Evolutionary conservation across 2,888 invertebrate species (phyloP), one percentile per base, ranked within the genome.

Genomic region (Drosophila lutescens): DNA sequence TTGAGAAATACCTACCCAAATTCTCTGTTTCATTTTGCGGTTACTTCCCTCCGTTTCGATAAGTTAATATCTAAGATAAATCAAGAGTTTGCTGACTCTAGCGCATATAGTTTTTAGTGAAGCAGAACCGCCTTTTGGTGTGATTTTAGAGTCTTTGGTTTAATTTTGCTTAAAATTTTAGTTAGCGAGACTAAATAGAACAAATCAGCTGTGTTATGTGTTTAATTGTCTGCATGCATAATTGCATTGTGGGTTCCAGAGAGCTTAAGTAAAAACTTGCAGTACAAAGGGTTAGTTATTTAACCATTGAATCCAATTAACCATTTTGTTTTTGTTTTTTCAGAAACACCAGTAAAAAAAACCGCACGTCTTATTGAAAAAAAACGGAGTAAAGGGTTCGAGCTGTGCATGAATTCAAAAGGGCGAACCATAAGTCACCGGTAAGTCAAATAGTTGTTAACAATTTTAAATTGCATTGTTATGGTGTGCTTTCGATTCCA

Each of bases 341-440:
- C 95, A 97, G 97, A 97, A 96, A 96, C 95, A 97, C 96, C 96
- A 96, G 96, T 96, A 96, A 96, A 96, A 96, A 96, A 96, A 96
- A 96, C 96, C 96, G 96, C 94, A 94, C 94, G 94, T 93, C 94
- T 94, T 94, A 93, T 93, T 93, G 93, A 92, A 92, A 94, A 94
- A 93, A 94, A 94, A 94, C 94, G 94, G 94, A 94, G 93, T 93
- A 94, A 93, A 93, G 93, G 93, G 93, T 93, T 92, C 94, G 94
- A 94, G 95, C 95, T 95, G 96, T 96, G 96, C 96, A 96, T 96
- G 96, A 96, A 96, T 96, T 96, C 95, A 94, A 94, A 94, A 95
- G 96, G 95, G 95, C 94, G 95, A 93, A 95, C 94, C 93, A 94
- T 95, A 94, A 96, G 95, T 94, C 95, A 96, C 95, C 96, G 96